phyloP scores from a whole-genome alignment of 2,888 invertebrate species.

The Agrochola lychnidis region DNA sequence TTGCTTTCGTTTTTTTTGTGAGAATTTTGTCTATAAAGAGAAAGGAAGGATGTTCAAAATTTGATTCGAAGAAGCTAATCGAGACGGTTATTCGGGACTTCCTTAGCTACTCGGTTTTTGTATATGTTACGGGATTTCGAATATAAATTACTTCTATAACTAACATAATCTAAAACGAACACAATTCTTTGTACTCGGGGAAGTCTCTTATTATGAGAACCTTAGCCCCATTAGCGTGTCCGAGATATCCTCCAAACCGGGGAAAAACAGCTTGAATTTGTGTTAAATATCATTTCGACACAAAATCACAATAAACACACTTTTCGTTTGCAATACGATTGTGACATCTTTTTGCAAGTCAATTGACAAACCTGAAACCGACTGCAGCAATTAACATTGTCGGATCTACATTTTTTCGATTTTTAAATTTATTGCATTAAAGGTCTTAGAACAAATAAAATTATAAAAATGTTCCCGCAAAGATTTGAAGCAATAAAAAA shows the following conservation, averaged over 20 bases:
- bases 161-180: slow-evolving; percentile 12
- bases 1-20: slow-evolving; percentile 11
- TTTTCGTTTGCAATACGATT: neutral
- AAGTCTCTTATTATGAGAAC: slow-evolving; percentile 5
- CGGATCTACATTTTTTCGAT: too few relatives aligned
- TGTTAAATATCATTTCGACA: neutral
- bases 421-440: too few relatives aligned
- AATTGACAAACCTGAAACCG: neutral
- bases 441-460: too few relatives aligned
- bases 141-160: neutral
- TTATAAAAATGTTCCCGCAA: too few relatives aligned
- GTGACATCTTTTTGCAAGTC: neutral
- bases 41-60: slow-evolving; percentile 2
- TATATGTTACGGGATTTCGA: slow-evolving; percentile 7
- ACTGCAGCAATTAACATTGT: too few relatives aligned
- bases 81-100: neutral
- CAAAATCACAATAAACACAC: neutral
- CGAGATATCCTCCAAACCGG: slow-evolving; percentile 1
- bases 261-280: slow-evolving; percentile 11
- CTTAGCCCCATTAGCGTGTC: slow-evolving; percentile 1
- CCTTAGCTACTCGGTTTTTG: neutral
- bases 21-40: slow-evolving; percentile 7
- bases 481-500: too few relatives aligned
- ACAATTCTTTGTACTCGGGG: neutral
- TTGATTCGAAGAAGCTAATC: neutral